Conservation (phyloP, 2,888 invertebrate species). For the Mantis religiosa region DNA sequence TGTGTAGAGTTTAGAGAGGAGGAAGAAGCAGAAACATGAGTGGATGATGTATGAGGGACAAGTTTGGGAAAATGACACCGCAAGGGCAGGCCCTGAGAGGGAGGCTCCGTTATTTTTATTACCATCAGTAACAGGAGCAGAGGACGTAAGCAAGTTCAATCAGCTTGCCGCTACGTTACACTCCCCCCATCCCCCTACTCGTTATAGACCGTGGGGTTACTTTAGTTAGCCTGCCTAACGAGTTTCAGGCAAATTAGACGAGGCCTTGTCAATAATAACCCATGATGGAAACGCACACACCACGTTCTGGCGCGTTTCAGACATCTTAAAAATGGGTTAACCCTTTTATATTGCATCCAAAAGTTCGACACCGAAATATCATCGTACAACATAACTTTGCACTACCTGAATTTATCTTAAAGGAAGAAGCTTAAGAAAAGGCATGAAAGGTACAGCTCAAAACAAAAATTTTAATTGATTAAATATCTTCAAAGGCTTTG, state of each 20-base stretch:
- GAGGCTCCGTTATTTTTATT: neutral
- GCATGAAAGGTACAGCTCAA: too few relatives aligned
- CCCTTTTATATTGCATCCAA: too few relatives aligned
- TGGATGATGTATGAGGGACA: neutral
- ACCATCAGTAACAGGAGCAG: neutral
- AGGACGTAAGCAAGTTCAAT: neutral
- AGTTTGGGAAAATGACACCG: neutral
- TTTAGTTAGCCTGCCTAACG: neutral
- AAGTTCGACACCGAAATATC: too few relatives aligned
- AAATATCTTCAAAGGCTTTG: too few relatives aligned
- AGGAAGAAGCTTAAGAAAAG: too few relatives aligned
- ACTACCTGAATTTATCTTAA: too few relatives aligned
- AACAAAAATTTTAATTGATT: too few relatives aligned
- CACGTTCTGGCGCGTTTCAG: neutral
- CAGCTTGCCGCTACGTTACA: neutral
- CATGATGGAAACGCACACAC: neutral
- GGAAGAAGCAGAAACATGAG: neutral
- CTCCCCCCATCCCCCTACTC: neutral
- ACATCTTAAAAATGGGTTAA: neutral
- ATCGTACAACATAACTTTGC: too few relatives aligned
- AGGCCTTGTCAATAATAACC: neutral
- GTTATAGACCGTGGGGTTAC: neutral
- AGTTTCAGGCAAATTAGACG: neutral
- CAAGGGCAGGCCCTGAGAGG: neutral
- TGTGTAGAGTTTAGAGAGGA: neutral